phyloP scores from a whole-genome alignment of 2,888 invertebrate species.

The Diaphora mendica region DNA sequence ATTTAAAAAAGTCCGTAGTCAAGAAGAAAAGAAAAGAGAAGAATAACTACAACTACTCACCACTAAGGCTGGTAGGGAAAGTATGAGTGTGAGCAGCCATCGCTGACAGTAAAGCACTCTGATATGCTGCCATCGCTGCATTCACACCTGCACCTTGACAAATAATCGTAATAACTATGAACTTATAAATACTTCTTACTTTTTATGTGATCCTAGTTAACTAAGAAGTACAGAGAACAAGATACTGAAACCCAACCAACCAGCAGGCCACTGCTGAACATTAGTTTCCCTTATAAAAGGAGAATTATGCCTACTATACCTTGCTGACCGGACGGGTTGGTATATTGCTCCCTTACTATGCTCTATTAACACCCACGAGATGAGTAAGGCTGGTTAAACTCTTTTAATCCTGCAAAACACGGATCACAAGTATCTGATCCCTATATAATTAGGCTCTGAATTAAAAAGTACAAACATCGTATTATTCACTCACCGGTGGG shows the following conservation, averaged over 20 bases:
- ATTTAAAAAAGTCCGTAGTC: neutral
- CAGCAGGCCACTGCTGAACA: too few relatives aligned
- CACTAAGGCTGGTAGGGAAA: conserved; percentile 74
- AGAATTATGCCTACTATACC: too few relatives aligned
- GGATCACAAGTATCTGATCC: neutral
- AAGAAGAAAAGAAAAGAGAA: neutral
- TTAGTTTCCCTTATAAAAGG: too few relatives aligned
- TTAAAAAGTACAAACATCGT: neutral
- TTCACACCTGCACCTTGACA: conserved; percentile 77
- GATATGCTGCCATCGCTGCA: conserved; percentile 84
- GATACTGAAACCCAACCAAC: neutral
- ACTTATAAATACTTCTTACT: neutral
- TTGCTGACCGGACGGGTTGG: neutral
- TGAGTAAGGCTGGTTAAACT: too few relatives aligned
- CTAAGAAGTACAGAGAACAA: neutral
- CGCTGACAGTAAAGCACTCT: conserved; percentile 81
- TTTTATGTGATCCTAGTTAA: neutral
- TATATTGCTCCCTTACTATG: too few relatives aligned
- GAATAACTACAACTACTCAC: conserved; percentile 50
- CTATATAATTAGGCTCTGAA: too few relatives aligned
- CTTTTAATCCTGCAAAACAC: too few relatives aligned
- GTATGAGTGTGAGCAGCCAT: conserved; percentile 84
- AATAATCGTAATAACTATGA: neutral
- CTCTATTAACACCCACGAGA: too few relatives aligned
- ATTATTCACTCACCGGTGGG: conserved; percentile 68